Evolutionary conservation across 2,113 vertebrate species (phyloP).

Genomic region (Orycteropus afer): DNA sequence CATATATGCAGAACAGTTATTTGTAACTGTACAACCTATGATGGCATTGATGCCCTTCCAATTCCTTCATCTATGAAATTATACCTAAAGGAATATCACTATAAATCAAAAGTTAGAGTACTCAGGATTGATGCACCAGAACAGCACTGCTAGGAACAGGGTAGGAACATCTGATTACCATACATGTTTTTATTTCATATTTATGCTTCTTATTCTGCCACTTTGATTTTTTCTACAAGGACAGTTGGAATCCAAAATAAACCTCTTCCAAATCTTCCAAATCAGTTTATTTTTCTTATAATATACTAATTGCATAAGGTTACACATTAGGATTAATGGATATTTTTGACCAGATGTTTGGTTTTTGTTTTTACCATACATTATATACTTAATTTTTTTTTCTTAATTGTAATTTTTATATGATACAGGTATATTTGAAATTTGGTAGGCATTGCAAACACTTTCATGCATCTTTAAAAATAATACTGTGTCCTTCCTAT

Average conservation of each 20-base stretch:
- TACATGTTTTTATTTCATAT: constrained; percentile 64
- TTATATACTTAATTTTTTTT: constrained; percentile 78
- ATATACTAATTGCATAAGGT: constrained; percentile 53
- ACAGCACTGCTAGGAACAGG: constrained; percentile 82
- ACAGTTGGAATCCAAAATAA: constrained; percentile 48
- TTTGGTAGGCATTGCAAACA: constrained; percentile 70
- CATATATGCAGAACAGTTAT: constrained; percentile 95
- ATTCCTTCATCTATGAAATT: constrained; percentile 94
- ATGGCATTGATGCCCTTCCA: constrained; percentile 91
- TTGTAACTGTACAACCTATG: constrained; percentile 94
- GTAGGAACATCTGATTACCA: constrained; percentile 44
- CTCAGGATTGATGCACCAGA: constrained; percentile 88
- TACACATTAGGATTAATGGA: constrained; percentile 32
- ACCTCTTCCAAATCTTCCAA: constrained; percentile 61
- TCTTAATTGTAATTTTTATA: constrained; percentile 81
- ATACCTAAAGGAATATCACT: constrained; percentile 96
- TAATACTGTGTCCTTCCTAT: constrained; percentile 61
- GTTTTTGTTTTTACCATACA: constrained; percentile 78
- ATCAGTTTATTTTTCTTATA: constrained; percentile 71
- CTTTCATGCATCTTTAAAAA: constrained; percentile 82
- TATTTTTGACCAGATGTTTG: constrained; percentile 65
- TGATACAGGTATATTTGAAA: constrained; percentile 79
- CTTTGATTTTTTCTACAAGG: constrained; percentile 67
- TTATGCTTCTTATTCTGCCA: constrained; percentile 59
- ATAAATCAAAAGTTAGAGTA: constrained; percentile 91